Evolutionary conservation across 2,797 vertebrate species (phyloP).

Genomic region (Sebastes cheni): DNA sequence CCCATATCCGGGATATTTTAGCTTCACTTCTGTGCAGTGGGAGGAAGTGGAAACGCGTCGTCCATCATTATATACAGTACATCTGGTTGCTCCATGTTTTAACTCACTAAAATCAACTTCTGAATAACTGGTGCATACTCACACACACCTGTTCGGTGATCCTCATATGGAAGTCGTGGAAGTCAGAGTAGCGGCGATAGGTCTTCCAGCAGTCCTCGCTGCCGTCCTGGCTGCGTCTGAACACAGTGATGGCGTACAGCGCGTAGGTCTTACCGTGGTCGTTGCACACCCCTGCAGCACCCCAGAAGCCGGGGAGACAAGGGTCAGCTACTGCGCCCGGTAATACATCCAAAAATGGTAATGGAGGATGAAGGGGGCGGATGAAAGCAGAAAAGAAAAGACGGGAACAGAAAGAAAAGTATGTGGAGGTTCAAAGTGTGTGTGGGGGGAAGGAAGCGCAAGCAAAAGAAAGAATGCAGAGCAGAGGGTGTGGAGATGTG

Average conservation of each 20-base stretch:
- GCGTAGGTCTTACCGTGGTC: conserved; percentile 99
- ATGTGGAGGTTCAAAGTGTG: conserved; percentile 21
- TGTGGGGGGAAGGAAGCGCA: not conserved
- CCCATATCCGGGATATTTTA: no score
- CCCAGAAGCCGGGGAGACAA: conserved; percentile 92
- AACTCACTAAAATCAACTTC: not conserved
- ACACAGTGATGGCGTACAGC: conserved; percentile 95
- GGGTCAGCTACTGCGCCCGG: conserved; percentile 86
- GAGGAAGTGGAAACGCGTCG: no score
- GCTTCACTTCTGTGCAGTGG: no score
- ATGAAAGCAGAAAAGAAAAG: conserved; percentile 2
- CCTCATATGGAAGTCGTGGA: conserved; percentile 99
- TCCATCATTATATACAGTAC: not conserved
- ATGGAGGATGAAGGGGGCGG: conserved; percentile 15
- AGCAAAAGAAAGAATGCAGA: conserved; percentile 21
- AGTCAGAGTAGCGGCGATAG: conserved; percentile 97
- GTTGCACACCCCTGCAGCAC: conserved; percentile 98
- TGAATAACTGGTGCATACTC: not conserved
- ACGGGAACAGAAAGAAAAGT: not conserved
- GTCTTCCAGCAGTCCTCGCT: conserved; percentile 96
- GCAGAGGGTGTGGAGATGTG: not conserved
- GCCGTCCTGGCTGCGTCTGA: conserved; percentile 86
- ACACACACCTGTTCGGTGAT: conserved; percentile 93
- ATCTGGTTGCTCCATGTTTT: not conserved
- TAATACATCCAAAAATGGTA: conserved; percentile 39